A percentile compares a stretch with the other conserved stretches of the same genome.
phyloP scores from a whole-genome alignment of 2,797 vertebrate genomes.

The Enteromius mattozi region DNA sequence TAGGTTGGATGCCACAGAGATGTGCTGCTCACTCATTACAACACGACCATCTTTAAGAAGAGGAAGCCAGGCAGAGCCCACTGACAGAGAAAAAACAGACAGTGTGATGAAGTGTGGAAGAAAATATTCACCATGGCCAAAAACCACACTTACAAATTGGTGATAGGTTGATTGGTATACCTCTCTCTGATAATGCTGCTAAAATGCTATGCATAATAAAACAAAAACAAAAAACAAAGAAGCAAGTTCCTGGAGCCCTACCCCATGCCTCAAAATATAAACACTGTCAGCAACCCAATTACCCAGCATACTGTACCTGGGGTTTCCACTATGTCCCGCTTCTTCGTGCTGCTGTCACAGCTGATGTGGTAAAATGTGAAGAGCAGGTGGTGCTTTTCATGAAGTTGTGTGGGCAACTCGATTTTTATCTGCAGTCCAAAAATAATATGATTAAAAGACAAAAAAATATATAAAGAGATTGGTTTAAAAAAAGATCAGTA shows the following conservation, averaged over 20 bases:
- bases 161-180: neutral
- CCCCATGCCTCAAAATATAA: neutral
- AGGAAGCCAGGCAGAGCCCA: constrained; percentile 94
- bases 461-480: neutral
- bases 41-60: constrained; percentile 93
- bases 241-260: neutral
- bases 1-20: constrained; percentile 87
- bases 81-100: constrained; percentile 69
- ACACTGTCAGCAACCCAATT: neutral
- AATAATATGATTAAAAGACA: neutral
- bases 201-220: neutral
- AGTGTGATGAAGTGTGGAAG: neutral
- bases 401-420: constrained; percentile 92
- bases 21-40: constrained; percentile 87
- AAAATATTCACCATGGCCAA: constrained; percentile 4
- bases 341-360: constrained; percentile 96
- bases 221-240: neutral
- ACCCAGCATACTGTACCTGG: constrained; percentile 78
- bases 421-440: constrained; percentile 87
- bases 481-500: neutral
- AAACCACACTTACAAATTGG: neutral
- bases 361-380: constrained; percentile 96
- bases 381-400: constrained; percentile 94
- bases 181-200: neutral
- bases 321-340: constrained; percentile 90